Conservation (phyloP, 2,113 vertebrate genomes). For the Galemys pyrenaicus region DNA sequence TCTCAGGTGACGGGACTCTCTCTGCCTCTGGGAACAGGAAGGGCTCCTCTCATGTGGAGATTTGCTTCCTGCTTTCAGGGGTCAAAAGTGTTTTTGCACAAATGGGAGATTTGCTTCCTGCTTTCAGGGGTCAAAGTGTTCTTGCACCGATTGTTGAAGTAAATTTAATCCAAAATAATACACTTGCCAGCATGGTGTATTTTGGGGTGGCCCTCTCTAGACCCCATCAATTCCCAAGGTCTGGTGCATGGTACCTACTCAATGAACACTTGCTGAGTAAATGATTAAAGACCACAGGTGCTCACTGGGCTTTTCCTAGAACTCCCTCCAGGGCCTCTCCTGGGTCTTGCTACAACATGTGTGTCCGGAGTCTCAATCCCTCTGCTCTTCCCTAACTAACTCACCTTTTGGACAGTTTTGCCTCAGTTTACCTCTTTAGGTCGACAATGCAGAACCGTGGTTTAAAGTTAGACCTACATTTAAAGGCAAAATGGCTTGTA, state of each 20-base stretch:
- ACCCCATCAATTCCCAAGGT: neutral
- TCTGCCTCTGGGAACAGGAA: too few species aligned
- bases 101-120: too few species aligned
- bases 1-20: too few species aligned
- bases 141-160: neutral
- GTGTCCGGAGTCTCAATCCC: neutral
- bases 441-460: neutral
- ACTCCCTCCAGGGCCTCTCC: neutral
- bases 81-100: neutral
- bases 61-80: neutral
- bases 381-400: neutral
- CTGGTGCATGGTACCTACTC: neutral
- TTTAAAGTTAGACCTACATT: neutral
- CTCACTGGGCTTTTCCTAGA: neutral
- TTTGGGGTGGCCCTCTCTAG: neutral
- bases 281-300: rapidly evolving
- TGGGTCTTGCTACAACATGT: neutral
- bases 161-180: neutral
- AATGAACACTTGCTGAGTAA: too few species aligned
- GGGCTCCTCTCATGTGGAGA: too few species aligned
- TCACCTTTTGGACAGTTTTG: neutral
- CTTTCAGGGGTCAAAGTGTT: neutral
- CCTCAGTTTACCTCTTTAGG: neutral
- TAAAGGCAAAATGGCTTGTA: neutral
- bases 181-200: neutral